Evolutionary conservation across 37 sponge, comb jelly and placozoan genomes (phyloP).

Genomic region (Chondrilla cf. caribensis): DNA sequence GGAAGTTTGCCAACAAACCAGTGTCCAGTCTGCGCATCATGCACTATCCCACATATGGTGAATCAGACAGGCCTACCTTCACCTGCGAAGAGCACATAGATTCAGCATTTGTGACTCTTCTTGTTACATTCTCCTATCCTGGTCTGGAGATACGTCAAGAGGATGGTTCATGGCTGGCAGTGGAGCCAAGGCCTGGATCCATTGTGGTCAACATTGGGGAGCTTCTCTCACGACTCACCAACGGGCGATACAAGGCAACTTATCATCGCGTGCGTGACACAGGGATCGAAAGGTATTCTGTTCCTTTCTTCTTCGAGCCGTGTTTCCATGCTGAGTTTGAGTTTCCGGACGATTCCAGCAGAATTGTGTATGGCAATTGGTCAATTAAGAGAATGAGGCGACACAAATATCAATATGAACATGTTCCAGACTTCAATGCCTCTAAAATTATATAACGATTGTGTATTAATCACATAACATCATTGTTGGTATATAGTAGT

Average conservation of each 20-base stretch:
- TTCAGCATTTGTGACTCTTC: slow-evolving; percentile 40
- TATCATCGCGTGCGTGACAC: slow-evolving; percentile 45
- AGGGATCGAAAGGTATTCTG: slow-evolving; percentile 34
- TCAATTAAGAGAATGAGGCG: not conserved
- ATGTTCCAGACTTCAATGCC: not conserved
- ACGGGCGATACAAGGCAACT: slow-evolving; percentile 48
- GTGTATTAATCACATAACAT: not conserved
- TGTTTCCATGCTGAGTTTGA: slow-evolving; percentile 38
- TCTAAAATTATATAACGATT: not conserved
- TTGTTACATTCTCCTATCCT: slow-evolving; percentile 30
- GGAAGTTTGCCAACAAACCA: slow-evolving; percentile 21
- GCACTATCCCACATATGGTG: slow-evolving; percentile 34
- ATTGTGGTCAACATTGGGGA: slow-evolving; percentile 47
- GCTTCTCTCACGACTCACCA: slow-evolving; percentile 24
- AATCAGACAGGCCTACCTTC: not conserved
- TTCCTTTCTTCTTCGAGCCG: slow-evolving; percentile 59
- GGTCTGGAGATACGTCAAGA: slow-evolving; percentile 36
- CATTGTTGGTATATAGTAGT: no score
- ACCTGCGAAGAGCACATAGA: slow-evolving; percentile 50
- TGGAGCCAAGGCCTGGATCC: slow-evolving; percentile 36
- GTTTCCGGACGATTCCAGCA: slow-evolving; percentile 13
- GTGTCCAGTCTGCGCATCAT: slow-evolving; percentile 34
- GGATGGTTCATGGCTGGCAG: slow-evolving; percentile 34
- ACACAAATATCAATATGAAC: slow-evolving; percentile 27
- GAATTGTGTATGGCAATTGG: slow-evolving; percentile 41